Percentiles rank a stretch among this genome's conserved stretches.
Evolutionary conservation across 1,140 invertebrate species (phyloP).

Genomic region (Bombus superbus): DNA sequence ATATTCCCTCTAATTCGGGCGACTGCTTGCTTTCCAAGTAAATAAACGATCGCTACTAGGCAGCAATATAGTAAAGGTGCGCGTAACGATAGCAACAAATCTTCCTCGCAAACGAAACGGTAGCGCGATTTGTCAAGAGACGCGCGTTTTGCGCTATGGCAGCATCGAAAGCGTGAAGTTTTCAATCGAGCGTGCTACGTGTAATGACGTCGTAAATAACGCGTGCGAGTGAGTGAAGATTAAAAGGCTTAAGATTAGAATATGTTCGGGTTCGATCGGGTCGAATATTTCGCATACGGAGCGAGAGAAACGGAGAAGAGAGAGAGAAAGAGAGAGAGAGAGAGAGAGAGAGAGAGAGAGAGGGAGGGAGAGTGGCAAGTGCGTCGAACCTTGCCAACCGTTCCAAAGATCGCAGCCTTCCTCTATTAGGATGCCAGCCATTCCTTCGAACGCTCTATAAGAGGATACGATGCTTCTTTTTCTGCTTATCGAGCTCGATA

Average conservation of each 20-base stretch:
- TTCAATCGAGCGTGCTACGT: constrained; percentile 1
- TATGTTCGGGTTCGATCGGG: constrained; percentile 40
- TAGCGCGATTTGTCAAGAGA: background rate
- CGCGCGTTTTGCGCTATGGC: background rate
- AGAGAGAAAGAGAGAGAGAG: background rate
- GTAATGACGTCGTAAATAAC: constrained; percentile 52
- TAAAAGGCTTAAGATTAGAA: constrained; percentile 49
- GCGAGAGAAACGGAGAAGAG: background rate
- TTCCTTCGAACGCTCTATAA: constrained; percentile 49
- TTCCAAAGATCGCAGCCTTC: constrained; percentile 49
- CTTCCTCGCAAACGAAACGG: background rate
- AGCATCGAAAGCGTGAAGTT: background rate
- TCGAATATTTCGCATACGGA: constrained; percentile 57
- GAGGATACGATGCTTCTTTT: constrained; percentile 28
- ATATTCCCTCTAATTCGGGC: background rate
- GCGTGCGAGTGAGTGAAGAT: constrained; percentile 30
- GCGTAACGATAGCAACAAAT: background rate
- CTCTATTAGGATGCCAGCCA: constrained; percentile 65
- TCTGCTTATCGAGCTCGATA: constrained; percentile 19
- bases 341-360: no score
- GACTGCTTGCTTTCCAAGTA: no score
- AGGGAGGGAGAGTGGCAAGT: constrained; percentile 22
- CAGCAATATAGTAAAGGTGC: background rate
- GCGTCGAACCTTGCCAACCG: constrained; percentile 52
- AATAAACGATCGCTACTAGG: background rate